Evolutionary conservation across 2,888 invertebrate species (phyloP).

Genomic region (Scrobipalpa costella): DNA sequence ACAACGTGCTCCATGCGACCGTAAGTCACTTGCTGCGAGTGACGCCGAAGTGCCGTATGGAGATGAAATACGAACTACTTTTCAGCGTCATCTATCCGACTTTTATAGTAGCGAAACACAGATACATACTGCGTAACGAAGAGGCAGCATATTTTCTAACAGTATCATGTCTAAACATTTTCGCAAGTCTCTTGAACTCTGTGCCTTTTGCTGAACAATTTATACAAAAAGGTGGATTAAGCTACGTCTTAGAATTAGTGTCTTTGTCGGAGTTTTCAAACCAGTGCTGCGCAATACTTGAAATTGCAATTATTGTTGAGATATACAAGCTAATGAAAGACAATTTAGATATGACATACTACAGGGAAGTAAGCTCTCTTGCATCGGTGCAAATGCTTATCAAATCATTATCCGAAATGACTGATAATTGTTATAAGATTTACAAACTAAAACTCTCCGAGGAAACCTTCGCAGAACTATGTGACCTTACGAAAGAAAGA

Average conservation of each 20-base stretch:
- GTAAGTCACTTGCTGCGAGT: conserved; percentile 82
- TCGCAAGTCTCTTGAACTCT: conserved; percentile 79
- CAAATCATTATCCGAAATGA: conserved; percentile 62
- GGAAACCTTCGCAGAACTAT: conserved; percentile 57
- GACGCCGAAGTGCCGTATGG: conserved; percentile 76
- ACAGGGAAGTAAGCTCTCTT: conserved; percentile 62
- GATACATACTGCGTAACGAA: conserved; percentile 68
- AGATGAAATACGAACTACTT: conserved; percentile 80
- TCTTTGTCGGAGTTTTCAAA: conserved; percentile 78
- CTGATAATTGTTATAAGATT: conserved; percentile 62
- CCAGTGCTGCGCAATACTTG: conserved; percentile 82
- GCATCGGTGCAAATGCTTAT: conserved; percentile 71
- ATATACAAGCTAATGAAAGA: conserved; percentile 74
- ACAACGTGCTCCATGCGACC: conserved; percentile 76
- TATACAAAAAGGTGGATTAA: conserved; percentile 79
- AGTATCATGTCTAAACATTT: conserved; percentile 81
- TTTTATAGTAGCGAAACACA: conserved; percentile 78
- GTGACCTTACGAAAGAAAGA: conserved; percentile 54
- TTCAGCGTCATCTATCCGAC: conserved; percentile 83
- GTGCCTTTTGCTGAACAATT: conserved; percentile 81
- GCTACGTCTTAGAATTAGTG: conserved; percentile 79
- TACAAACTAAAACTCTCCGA: conserved; percentile 58
- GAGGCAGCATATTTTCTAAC: conserved; percentile 81
- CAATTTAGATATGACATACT: conserved; percentile 54
- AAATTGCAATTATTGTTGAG: conserved; percentile 82